A percentile compares a stretch with the other conserved stretches of the same genome.
Conservation (phyloP, 2,797 vertebrate species). For the Sternarchorhynchus goeldii region DNA sequence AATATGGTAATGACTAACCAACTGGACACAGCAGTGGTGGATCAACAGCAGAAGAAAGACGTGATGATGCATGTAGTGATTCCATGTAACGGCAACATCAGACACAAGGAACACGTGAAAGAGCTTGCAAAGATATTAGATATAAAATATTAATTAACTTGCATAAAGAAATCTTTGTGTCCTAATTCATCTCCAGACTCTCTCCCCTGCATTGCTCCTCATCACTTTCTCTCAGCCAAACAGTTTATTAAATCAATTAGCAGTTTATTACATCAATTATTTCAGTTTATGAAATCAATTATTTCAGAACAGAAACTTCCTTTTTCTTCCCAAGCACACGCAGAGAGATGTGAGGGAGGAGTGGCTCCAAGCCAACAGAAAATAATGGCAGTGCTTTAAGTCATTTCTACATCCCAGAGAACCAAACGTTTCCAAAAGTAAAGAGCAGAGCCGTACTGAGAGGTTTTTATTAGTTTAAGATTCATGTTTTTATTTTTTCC, state of each 20-base stretch:
- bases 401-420: neutral
- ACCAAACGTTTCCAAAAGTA: neutral
- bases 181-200: constrained; percentile 78
- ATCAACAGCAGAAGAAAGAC: too few relatives aligned
- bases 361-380: neutral
- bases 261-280: constrained; percentile 76
- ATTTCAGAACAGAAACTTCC: constrained; percentile 62
- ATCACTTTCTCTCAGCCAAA: constrained; percentile 77
- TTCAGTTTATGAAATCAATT: constrained; percentile 80
- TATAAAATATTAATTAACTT: constrained; percentile 66
- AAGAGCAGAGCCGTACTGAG: neutral
- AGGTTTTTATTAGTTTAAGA: too few relatives aligned
- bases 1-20: too few relatives aligned
- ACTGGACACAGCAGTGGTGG: too few relatives aligned
- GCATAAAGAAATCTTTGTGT: constrained; percentile 77
- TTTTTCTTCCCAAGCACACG: constrained; percentile 13
- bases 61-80: too few relatives aligned
- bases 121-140: too few relatives aligned
- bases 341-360: neutral
- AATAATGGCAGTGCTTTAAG: neutral
- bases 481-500: too few relatives aligned
- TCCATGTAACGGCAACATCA: too few relatives aligned
- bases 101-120: too few relatives aligned
- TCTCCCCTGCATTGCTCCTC: constrained; percentile 68
- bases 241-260: constrained; percentile 82